Conservation (phyloP, 1,140 invertebrate genomes). For the Cyclina sinensis region DNA sequence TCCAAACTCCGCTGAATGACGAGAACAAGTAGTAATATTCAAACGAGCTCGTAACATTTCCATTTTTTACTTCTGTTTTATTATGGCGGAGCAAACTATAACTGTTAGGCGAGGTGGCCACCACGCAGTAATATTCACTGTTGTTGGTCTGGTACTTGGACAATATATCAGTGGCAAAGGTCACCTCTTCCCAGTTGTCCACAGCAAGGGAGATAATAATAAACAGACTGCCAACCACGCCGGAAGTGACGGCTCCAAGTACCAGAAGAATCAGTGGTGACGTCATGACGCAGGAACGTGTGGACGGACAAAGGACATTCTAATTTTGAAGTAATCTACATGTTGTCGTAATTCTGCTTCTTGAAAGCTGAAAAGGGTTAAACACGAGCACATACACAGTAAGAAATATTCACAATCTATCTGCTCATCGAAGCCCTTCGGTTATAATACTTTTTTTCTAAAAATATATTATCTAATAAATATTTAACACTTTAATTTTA, state of each 20-base stretch:
- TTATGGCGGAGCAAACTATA: slow-evolving; percentile 34
- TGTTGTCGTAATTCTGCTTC: background rate
- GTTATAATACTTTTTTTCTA: too few relatives aligned
- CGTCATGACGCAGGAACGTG: slow-evolving; percentile 15
- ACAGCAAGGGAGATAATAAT: slow-evolving; percentile 55
- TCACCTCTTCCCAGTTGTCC: slow-evolving; percentile 49
- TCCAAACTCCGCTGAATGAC: slow-evolving; percentile 54
- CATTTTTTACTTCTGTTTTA: background rate
- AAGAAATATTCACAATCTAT: too few relatives aligned
- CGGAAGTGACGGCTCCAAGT: slow-evolving; percentile 45
- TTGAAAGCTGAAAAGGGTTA: background rate
- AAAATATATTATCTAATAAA: too few relatives aligned
- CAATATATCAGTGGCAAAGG: slow-evolving; percentile 15
- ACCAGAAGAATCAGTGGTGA: slow-evolving; percentile 60
- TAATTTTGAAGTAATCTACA: background rate
- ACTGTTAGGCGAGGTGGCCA: slow-evolving; percentile 37
- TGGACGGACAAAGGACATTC: background rate
- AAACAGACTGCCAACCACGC: slow-evolving; percentile 53
- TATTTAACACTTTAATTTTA: too few relatives aligned
- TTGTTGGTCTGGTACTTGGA: slow-evolving; percentile 24
- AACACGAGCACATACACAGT: too few relatives aligned
- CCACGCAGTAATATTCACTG: slow-evolving; percentile 22
- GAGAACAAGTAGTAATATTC: slow-evolving; percentile 29
- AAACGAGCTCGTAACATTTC: background rate
- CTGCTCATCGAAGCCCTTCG: too few relatives aligned